A percentile compares a stretch with the other conserved stretches of the same genome.
phyloP scores from a whole-genome alignment of 2,888 invertebrate species.

The Formica aserva region DNA sequence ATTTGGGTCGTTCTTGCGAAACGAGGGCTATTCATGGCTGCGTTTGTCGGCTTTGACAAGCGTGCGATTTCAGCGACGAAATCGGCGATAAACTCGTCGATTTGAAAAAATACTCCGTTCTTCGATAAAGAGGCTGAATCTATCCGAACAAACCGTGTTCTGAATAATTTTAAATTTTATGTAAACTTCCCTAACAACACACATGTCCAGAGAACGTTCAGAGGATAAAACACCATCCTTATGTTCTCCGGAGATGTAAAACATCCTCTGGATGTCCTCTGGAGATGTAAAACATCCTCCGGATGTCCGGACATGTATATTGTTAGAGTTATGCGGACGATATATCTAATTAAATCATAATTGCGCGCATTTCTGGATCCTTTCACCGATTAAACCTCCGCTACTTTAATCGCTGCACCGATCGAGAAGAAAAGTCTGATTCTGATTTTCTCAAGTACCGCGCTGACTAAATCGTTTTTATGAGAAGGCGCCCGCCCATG shows the following conservation, averaged over 20 bases:
- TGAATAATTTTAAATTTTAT: not conserved
- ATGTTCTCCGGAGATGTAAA: too few species aligned
- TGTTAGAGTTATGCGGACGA: not conserved
- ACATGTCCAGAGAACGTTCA: too few species aligned
- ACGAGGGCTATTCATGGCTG: slow-evolving; percentile 64
- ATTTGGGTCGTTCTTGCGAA: slow-evolving; percentile 76
- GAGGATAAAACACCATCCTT: too few species aligned
- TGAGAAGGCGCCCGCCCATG: slow-evolving; percentile 37
- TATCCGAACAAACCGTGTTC: not conserved
- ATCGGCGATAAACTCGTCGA: slow-evolving; percentile 36
- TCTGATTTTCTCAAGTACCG: slow-evolving; percentile 44
- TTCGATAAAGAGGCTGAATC: not conserved
- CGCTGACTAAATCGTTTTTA: slow-evolving; percentile 62
- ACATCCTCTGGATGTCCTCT: too few species aligned
- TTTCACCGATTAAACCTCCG: slow-evolving; percentile 45
- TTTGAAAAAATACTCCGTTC: not conserved
- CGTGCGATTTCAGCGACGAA: slow-evolving; percentile 66
- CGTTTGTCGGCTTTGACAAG: slow-evolving; percentile 74
- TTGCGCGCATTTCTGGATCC: not conserved
- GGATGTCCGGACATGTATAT: too few species aligned
- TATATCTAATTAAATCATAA: not conserved
- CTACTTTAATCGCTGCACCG: slow-evolving; percentile 39
- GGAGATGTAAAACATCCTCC: too few species aligned
- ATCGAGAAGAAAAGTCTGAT: slow-evolving; percentile 45
- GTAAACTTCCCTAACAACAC: too few species aligned